Percentiles rank a stretch among this genome's conserved stretches.
Evolutionary conservation across 2,888 invertebrate genomes (phyloP).

Genomic region (Drosophila merina): DNA sequence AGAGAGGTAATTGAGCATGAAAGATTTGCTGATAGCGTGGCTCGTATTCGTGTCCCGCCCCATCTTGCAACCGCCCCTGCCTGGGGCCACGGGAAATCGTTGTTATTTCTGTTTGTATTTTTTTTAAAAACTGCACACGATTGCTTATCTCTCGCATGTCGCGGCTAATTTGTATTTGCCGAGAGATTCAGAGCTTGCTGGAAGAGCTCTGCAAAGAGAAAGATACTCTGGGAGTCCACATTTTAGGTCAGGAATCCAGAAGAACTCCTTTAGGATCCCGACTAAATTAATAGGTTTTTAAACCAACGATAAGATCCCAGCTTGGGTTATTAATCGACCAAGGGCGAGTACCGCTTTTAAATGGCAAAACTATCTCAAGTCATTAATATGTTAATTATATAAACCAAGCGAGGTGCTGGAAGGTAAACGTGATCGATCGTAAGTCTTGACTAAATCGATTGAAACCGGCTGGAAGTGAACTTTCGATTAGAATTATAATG

Average conservation of each 20-base stretch:
- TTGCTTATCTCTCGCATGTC: constrained; percentile 73
- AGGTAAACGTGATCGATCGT: constrained; percentile 16
- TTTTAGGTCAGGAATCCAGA: constrained; percentile 11
- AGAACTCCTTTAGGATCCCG: not conserved
- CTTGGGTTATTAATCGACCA: constrained; percentile 12
- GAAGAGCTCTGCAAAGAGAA: constrained; percentile 9
- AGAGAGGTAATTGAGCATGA: constrained; percentile 58
- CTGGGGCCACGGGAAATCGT: constrained; percentile 45
- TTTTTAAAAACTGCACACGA: constrained; percentile 46
- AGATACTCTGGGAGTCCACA: constrained; percentile 14
- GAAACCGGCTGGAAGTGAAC: constrained; percentile 30
- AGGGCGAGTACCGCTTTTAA: constrained; percentile 22
- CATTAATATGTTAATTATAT: constrained; percentile 22
- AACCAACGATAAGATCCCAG: constrained; percentile 10
- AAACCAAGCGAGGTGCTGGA: not conserved
- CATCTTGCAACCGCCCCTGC: constrained; percentile 4
- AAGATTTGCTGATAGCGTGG: constrained; percentile 56
- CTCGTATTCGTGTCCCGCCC: constrained; percentile 25
- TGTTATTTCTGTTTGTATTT: constrained; percentile 42
- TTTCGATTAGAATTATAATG: constrained; percentile 5
- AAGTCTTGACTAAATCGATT: not conserved
- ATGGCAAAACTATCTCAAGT: constrained; percentile 7
- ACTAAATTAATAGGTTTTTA: constrained; percentile 13
- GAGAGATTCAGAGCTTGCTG: constrained; percentile 23
- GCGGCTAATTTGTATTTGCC: constrained; percentile 61